phyloP scores from a whole-genome alignment of 2,113 vertebrate genomes.

The Calyptommatus sinebrachiatus region DNA sequence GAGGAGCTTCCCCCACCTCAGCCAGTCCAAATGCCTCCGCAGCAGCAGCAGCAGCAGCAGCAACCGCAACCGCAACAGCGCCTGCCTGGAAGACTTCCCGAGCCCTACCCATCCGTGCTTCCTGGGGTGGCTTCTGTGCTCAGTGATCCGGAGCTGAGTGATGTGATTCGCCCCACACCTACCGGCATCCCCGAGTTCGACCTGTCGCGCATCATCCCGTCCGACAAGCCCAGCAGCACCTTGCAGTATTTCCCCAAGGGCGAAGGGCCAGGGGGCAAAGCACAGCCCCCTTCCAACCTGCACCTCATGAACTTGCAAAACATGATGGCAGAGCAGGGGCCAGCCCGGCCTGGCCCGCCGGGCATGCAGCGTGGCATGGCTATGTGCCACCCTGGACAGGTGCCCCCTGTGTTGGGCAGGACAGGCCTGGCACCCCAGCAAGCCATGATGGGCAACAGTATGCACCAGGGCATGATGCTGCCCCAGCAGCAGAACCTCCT shows the following conservation, averaged over 20 bases:
- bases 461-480: conserved; percentile 89
- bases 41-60: conserved; percentile 58
- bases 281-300: conserved; percentile 87
- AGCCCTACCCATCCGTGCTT: conserved; percentile 70
- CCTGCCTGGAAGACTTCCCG: conserved; percentile 79
- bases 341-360: conserved; percentile 76
- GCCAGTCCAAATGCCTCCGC: conserved; percentile 71
- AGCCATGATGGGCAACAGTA: conserved; percentile 85
- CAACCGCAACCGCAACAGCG: conserved; percentile 66
- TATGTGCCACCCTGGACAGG: conserved; percentile 88
- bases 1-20: conserved; percentile 83
- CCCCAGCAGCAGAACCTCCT: conserved; percentile 84
- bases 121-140: conserved; percentile 79
- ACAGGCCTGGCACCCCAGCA: conserved; percentile 85
- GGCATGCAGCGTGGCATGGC: conserved; percentile 76
- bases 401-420: conserved; percentile 88
- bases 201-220: conserved; percentile 95
- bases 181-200: conserved; percentile 96
- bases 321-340: conserved; percentile 95
- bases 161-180: conserved; percentile 91
- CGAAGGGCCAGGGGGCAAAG: conserved; percentile 76
- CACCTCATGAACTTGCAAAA: conserved; percentile 96
- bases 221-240: conserved; percentile 97
- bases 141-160: conserved; percentile 90
- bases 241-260: conserved; percentile 97